Base-by-base conservation (phyloP, 2,113 vertebrate species). In the Erpornis zantholeuca region DNA sequence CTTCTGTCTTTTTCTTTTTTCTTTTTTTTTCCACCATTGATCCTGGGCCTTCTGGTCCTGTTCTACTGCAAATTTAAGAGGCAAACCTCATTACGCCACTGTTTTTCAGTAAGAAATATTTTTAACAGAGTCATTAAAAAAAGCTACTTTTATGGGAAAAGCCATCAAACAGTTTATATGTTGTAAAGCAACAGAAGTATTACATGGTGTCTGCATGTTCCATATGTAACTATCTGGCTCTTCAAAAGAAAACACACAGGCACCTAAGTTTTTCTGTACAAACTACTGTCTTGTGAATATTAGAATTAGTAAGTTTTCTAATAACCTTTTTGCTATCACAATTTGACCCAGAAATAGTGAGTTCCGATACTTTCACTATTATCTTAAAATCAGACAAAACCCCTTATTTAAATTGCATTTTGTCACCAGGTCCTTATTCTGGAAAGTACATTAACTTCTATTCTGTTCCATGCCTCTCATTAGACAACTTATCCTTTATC, bases 111-210 rank as follows among this genome's bases (percentile, higher is more conserved):
- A 89, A 60, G 44, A 59, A 38, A 40, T 82, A 89, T 35, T 75
- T 87, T 91, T 94, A 88, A 86, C 14, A 61, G 45, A 57, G 57
- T 64, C n/a, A 68, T 96, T 92, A 71, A 89, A 94, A 94, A 90
- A 90, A 60, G 17, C 25, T 45, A 42, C 49, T 91, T 91, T 87
- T 82, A 89, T 69, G 59, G 70, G 57, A 88, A 92, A 95, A 85
- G 25, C n/a, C 54, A 91, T 92, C 59, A 91, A 94, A 60, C 9
- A 42, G 28, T 90, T 95, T 90, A 89, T 95, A 76, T 63, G 36
- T 89, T 87, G 53, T 69, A 80, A 94, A 91, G 75, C 91, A 87
- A 42, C n/a, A 85, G 77, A 87, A 85, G 44, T 79, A 87, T 72
- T 82, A 57, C 36, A 69, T 72, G 63, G n/a, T 94, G 18, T 56